Evolutionary conservation across 2,888 invertebrate genomes (phyloP), one percentile per base, ranked within the genome.

Genomic region (Galeruca laticollis): DNA sequence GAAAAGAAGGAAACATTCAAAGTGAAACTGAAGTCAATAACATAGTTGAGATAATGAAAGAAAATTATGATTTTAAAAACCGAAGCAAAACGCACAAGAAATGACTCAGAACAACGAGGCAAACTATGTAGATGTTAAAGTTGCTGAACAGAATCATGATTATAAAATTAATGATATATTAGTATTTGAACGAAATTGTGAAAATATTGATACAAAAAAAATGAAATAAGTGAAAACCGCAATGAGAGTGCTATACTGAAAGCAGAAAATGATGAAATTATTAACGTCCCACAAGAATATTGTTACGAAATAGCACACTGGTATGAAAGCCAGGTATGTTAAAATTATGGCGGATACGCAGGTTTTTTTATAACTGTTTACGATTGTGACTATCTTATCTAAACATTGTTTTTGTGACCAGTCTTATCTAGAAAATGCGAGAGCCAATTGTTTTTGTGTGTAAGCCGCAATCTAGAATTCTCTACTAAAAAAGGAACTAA

Each of bases 181-280:
- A 40, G 40, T 40, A 40, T 4, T 40, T 4, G 4, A 40, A 40
- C 13, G 1, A 40, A 40, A 40, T 40, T 40, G 2, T 40, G 40
- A 40, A 40, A 40, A 40, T 40, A n/a, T 0, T 40, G 40, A 40
- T 3, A 40, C 40, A n/a, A n/a, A 40, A 40, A 40, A 40, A 40
- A n/a, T 40, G n/a, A 40, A 40, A 40, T 40, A 40, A 40, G 13
- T 40, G 40, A 40, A 40, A 40, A 40, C 40, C 13, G n/a, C 40
- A 40, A 40, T n/a, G 40, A 40, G 40, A 40, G 40, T 40, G 40
- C 40, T n/a, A 40, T 40, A 33, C 33, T 33, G 9, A 33, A 33
- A 40, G n/a, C 40, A 40, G 40, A 40, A 40, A n/a, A n/a, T 40
- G 40, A 40, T 40, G 40, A 40, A 40, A 40, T 40, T 11, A n/a